Evolutionary conservation across 1,140 invertebrate species (phyloP).

Genomic region (Maniola jurtina): DNA sequence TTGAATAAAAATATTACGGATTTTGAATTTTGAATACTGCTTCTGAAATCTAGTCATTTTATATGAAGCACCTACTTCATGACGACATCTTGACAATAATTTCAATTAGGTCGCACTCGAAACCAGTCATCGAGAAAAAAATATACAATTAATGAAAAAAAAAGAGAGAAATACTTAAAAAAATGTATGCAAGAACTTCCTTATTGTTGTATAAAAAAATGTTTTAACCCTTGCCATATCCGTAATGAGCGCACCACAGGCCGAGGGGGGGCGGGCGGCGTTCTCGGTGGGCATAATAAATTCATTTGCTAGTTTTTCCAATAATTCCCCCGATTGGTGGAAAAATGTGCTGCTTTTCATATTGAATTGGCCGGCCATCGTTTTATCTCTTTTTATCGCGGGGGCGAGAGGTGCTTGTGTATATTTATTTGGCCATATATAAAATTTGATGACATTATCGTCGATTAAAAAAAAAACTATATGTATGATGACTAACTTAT

Average conservation of each 20-base stretch:
- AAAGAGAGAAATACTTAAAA: slow-evolving; percentile 1
- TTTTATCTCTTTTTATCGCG: slow-evolving; percentile 58
- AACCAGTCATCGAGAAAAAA: background rate
- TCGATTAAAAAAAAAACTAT: background rate
- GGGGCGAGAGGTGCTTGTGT: slow-evolving; percentile 14
- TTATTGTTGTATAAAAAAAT: slow-evolving; percentile 28
- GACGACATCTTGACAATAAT: too few relatives aligned
- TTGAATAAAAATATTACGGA: too few relatives aligned
- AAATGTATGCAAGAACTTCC: slow-evolving; percentile 7
- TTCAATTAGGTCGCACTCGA: background rate
- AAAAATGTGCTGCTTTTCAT: slow-evolving; percentile 66
- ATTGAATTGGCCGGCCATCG: slow-evolving; percentile 38
- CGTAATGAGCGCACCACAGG: slow-evolving; percentile 31
- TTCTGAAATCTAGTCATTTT: too few relatives aligned
- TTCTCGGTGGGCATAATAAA: slow-evolving; percentile 52
- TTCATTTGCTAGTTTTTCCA: slow-evolving; percentile 71
- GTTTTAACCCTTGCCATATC: slow-evolving; percentile 27
- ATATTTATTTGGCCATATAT: slow-evolving; percentile 11
- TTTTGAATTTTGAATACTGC: too few relatives aligned
- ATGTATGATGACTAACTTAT: background rate
- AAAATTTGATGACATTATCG: slow-evolving; percentile 1
- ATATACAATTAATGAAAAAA: background rate
- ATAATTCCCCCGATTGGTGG: slow-evolving; percentile 64
- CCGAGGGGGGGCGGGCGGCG: slow-evolving; percentile 37
- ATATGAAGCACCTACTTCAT: too few relatives aligned